phyloP scores from a whole-genome alignment of 2,797 vertebrate genomes.

The Acridotheres tristis region DNA sequence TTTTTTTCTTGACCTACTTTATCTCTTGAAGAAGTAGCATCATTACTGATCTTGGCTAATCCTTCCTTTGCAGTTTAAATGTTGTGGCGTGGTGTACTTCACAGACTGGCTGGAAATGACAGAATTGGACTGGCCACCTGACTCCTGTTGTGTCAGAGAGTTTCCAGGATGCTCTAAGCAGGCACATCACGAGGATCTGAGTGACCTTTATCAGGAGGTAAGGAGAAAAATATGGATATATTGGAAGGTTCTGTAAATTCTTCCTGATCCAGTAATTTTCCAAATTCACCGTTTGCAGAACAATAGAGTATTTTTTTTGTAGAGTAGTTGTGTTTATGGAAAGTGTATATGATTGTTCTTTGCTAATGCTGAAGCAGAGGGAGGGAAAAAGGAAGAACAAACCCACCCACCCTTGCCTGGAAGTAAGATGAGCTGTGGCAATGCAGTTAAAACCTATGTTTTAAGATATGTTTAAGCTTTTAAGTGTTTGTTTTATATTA shows the following conservation, averaged over 20 bases:
- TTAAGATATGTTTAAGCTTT: background rate
- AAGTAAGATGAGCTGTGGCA: background rate
- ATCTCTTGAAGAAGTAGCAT: background rate
- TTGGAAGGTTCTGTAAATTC: background rate
- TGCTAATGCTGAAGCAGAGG: background rate
- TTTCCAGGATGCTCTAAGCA: constrained; percentile 94
- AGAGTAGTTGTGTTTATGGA: background rate
- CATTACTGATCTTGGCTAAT: constrained; percentile 48
- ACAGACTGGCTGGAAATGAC: constrained; percentile 99
- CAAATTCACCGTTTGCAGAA: background rate
- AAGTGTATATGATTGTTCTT: background rate
- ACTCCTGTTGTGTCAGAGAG: constrained; percentile 94
- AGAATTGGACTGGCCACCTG: constrained; percentile 97
- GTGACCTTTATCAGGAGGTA: constrained; percentile 96
- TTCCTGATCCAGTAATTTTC: background rate
- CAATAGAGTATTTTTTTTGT: background rate
- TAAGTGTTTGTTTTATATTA: background rate
- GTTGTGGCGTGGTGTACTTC: constrained; percentile 98
- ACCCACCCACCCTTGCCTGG: background rate
- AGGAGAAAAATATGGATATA: constrained; percentile 17
- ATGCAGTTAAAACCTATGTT: background rate
- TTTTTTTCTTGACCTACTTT: background rate
- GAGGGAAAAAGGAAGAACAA: background rate
- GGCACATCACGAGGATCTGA: constrained; percentile 91
- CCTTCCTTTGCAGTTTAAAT: constrained; percentile 87